Conservation (phyloP, 1,140 invertebrate species). For the silkworm (Bombyx mori) region DNA sequence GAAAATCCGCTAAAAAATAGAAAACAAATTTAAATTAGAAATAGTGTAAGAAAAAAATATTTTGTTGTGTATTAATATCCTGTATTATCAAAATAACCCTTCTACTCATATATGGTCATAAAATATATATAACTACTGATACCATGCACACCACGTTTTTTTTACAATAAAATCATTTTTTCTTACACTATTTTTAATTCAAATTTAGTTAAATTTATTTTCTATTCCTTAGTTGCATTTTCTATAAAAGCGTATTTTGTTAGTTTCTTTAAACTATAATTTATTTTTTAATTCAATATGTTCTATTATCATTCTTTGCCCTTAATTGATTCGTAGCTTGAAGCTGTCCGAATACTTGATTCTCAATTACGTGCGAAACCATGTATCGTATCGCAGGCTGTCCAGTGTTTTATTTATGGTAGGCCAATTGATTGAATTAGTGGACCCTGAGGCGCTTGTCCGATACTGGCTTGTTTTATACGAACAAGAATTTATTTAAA, state of each 20-base stretch:
- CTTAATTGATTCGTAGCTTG: constrained; percentile 65
- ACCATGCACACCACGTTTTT: too few relatives aligned
- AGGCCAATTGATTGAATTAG: constrained; percentile 66
- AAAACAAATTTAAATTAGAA: too few relatives aligned
- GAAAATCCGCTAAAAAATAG: too few relatives aligned
- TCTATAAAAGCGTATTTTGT: too few relatives aligned
- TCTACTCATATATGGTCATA: background rate
- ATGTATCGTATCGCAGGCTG: constrained; percentile 48
- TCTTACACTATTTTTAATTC: too few relatives aligned
- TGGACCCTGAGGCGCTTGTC: constrained; percentile 49
- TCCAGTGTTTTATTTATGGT: constrained; percentile 59
- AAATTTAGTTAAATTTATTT: background rate
- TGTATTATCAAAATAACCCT: background rate
- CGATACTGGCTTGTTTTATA: constrained; percentile 40
- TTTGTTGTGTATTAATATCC: background rate
- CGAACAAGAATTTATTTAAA: constrained; percentile 38
- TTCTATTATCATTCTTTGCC: constrained; percentile 48
- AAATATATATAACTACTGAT: background rate
- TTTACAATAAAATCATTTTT: too few relatives aligned
- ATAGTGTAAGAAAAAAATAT: too few relatives aligned
- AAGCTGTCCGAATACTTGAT: constrained; percentile 45
- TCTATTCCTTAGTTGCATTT: background rate
- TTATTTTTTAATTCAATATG: constrained; percentile 24
- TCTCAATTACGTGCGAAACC: constrained; percentile 56
- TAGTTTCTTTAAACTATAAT: too few relatives aligned